Evolutionary conservation across 2,113 vertebrate genomes (phyloP).

Genomic region (Psophia crepitans): DNA sequence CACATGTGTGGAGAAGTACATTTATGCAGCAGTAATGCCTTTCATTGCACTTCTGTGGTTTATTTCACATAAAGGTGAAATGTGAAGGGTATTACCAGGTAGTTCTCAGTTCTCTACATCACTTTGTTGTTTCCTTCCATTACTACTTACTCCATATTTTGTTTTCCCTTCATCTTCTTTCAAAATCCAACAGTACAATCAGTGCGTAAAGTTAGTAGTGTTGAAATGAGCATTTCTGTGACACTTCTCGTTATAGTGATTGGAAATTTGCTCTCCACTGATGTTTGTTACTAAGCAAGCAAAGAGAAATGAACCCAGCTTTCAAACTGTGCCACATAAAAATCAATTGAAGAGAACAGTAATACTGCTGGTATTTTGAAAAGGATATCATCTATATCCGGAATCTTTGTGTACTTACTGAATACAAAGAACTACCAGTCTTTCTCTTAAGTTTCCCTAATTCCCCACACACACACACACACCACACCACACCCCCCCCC

Average conservation of each 20-base stretch:
- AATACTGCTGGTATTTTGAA: background rate
- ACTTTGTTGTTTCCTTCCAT: background rate
- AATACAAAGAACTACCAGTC: background rate
- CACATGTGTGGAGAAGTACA: background rate
- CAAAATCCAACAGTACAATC: conserved; percentile 23
- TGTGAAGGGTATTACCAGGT: background rate
- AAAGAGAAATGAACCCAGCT: background rate
- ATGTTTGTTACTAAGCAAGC: background rate
- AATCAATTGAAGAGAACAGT: background rate
- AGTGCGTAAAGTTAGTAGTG: background rate
- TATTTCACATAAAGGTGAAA: conserved; percentile 59
- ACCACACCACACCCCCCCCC: too few relatives aligned
- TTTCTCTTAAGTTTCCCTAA: background rate
- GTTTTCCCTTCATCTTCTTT: background rate
- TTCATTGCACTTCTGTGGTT: conserved; percentile 9
- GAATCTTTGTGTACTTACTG: background rate
- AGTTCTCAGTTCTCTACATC: conserved; percentile 7
- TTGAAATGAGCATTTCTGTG: background rate
- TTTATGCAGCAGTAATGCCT: background rate
- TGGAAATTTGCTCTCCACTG: background rate
- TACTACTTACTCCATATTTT: background rate
- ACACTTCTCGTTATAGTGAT: background rate
- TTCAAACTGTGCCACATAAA: background rate
- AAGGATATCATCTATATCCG: background rate
- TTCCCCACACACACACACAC: background rate